A percentile compares a stretch with the other conserved stretches of the same genome.
These are phyloP conservation scores for Falco biarmicus DNA, from an alignment of 2,797 vertebrate genomes.

Conservation along the genomic window DNA sequence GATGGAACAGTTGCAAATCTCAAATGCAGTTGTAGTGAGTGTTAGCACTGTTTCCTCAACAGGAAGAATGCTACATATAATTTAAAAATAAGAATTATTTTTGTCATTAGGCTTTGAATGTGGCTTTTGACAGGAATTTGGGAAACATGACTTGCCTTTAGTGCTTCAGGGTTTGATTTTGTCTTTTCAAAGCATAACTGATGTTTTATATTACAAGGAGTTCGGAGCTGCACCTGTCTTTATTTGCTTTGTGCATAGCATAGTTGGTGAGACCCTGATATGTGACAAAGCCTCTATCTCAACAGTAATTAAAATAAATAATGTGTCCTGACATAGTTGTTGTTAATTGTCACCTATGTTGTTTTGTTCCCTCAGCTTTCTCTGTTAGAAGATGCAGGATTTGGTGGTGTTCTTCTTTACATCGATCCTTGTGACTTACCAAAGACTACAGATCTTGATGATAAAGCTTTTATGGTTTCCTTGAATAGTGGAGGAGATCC, in stretches of 20 bases:
- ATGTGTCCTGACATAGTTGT: background rate
- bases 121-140: background rate
- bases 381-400: slow-evolving; percentile 86
- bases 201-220: background rate
- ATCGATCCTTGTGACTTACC: slow-evolving; percentile 89
- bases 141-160: background rate
- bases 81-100: background rate
- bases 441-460: slow-evolving; percentile 62
- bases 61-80: background rate
- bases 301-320: background rate
- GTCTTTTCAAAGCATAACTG: background rate
- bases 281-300: background rate
- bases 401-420: slow-evolving; percentile 89
- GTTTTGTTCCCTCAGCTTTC: slow-evolving; percentile 82
- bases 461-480: slow-evolving; percentile 87
- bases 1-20: background rate
- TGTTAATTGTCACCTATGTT: background rate
- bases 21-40: background rate
- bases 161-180: background rate
- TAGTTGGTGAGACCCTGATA: background rate
- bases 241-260: background rate
- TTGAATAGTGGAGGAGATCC: slow-evolving; percentile 89
- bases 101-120: background rate
- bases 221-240: background rate
- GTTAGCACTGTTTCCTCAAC: background rate